A percentile compares a stretch with the other conserved stretches of the same genome.
Conservation (phyloP, 2,113 vertebrate species). For the Tetrao urogallus region DNA sequence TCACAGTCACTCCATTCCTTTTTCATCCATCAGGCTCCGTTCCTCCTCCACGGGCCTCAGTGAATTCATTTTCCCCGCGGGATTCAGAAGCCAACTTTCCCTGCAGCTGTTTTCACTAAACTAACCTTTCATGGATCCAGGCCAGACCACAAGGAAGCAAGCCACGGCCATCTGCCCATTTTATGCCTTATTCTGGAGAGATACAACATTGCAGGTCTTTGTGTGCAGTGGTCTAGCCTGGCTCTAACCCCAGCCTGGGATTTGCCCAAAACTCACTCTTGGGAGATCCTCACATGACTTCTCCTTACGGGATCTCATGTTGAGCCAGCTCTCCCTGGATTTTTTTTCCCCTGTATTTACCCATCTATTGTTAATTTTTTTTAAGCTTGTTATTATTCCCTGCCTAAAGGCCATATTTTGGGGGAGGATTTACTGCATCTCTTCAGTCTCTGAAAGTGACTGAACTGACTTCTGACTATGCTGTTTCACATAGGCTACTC, state of each 20-base stretch:
- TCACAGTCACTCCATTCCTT: neutral
- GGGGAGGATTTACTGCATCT: neutral
- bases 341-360: neutral
- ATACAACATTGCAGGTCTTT: neutral
- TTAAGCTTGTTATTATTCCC: neutral
- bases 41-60: neutral
- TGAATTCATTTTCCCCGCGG: neutral
- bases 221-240: neutral
- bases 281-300: neutral
- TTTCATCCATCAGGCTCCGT: neutral
- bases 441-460: neutral
- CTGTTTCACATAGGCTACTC: neutral
- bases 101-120: neutral
- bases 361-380: neutral
- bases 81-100: neutral
- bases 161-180: neutral
- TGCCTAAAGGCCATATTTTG: neutral
- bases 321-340: neutral
- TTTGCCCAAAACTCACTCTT: neutral
- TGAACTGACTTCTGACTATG: neutral
- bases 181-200: conserved; percentile 22
- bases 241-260: neutral
- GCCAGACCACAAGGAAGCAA: conserved; percentile 43
- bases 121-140: conserved; percentile 8
- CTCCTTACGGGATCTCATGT: neutral